Conservation (phyloP, 2,888 invertebrate genomes). For the Melipona beecheii region DNA sequence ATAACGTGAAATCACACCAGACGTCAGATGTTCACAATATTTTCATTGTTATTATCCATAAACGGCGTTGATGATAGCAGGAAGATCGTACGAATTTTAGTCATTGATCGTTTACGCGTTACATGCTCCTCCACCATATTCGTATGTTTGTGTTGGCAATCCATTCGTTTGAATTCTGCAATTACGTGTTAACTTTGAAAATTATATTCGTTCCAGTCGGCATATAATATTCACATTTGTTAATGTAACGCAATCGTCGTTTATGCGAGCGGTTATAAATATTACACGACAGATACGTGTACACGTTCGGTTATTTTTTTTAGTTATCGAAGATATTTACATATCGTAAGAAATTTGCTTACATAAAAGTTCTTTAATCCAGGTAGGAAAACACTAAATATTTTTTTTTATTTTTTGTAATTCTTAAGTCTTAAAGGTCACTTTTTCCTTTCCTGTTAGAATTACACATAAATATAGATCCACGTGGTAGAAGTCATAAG, state of each 20-base stretch:
- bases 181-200: constrained; percentile 33
- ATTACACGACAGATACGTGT: neutral
- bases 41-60: no score
- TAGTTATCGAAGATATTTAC: neutral
- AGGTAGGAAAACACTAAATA: neutral
- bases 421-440: neutral
- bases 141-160: constrained; percentile 20
- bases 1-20: neutral
- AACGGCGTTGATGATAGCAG: constrained; percentile 3
- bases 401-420: neutral
- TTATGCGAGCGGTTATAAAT: constrained; percentile 20
- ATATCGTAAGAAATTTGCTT: neutral
- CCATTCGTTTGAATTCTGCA: constrained; percentile 35
- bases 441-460: neutral
- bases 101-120: constrained; percentile 30
- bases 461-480: neutral
- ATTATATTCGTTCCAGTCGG: constrained; percentile 13
- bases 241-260: constrained; percentile 16
- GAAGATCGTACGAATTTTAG: constrained; percentile 4
- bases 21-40: neutral
- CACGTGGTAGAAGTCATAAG: neutral
- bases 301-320: neutral
- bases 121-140: neutral
- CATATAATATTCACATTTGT: neutral
- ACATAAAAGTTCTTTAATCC: constrained; percentile 5